Evolutionary conservation across 2,113 vertebrate species (phyloP), one percentile per base, ranked within the genome.

Genomic region (Chaetura pelagica): DNA sequence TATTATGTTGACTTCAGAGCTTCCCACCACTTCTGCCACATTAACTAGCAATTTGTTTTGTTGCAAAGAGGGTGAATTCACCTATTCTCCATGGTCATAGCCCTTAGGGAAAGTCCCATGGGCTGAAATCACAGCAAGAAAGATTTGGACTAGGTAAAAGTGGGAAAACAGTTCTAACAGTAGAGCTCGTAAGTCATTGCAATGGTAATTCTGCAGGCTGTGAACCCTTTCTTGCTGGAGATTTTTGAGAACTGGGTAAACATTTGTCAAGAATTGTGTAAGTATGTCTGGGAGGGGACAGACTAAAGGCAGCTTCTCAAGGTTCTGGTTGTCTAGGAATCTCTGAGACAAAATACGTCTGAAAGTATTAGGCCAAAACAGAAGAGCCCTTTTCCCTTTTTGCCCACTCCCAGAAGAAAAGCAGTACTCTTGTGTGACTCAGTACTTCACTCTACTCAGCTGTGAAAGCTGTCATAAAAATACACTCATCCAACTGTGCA

Each of bases 401-500:
- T 1, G 15, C 32, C 17, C 64, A 35, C 7, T 63, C 24, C 26
- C 10, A n/a, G 57, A 86, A 67, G 76, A 90, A 93, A 84, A 90
- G 48, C 32, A 81, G 30, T 58, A 44, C 78, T 72, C 34, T 57
- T 81, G 27, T 5, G 2, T 68, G 51, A 35, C 3, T 1, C 30
- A 16, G 40, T 19, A 21, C 54, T 51, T 49, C 63, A 71, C 48
- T 44, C 64, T 95, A 52, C 32, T 84, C 68, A 68, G 32, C 73
- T 86, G 73, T 87, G 89, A 93, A 96, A 95, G 68, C 66, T 92
- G 84, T 81, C 86, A 68, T 81, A 95, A 91, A 49, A 94, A 49
- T 77, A 9, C 40, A 42, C 51, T 72, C 71, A 63, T 64, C 87
- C 73, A 87, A 19, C 57, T 30, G 35, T 58, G 81, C 91, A 92